Evolutionary conservation across 2,113 vertebrate species (phyloP).

Genomic region (Sturnus vulgaris): DNA sequence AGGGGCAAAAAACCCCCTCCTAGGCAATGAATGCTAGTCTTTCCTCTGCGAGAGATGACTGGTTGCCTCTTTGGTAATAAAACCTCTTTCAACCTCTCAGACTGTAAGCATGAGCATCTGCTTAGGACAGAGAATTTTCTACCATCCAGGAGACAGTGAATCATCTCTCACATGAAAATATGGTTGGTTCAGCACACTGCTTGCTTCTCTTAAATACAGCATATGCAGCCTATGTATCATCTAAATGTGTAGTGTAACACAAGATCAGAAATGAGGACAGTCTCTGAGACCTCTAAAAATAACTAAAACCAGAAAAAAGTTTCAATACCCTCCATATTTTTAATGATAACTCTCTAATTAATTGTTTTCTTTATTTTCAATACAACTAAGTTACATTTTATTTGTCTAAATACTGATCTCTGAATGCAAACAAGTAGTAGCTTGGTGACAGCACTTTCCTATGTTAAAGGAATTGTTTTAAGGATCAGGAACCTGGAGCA

Average conservation of each 20-base stretch:
- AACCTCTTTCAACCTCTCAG: conserved; percentile 11
- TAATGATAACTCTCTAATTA: background rate
- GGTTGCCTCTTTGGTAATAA: conserved; percentile 6
- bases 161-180: conserved; percentile 54
- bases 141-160: background rate
- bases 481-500: accelerated
- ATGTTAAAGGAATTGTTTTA: background rate
- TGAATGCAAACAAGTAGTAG: background rate
- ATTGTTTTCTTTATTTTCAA: background rate
- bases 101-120: conserved; percentile 12
- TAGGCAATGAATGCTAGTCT: background rate
- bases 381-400: background rate
- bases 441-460: background rate
- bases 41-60: background rate
- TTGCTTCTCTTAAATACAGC: background rate
- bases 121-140: conserved; percentile 22
- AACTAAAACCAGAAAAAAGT: background rate
- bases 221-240: background rate
- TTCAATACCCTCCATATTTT: background rate
- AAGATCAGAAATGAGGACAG: background rate
- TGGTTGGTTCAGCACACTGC: conserved; percentile 19
- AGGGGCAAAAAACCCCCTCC: background rate
- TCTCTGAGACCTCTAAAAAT: background rate
- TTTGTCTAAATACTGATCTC: background rate
- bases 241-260: background rate